Evolutionary conservation across 2,113 vertebrate species (phyloP).

Genomic region (Misgurnus mizolepis): DNA sequence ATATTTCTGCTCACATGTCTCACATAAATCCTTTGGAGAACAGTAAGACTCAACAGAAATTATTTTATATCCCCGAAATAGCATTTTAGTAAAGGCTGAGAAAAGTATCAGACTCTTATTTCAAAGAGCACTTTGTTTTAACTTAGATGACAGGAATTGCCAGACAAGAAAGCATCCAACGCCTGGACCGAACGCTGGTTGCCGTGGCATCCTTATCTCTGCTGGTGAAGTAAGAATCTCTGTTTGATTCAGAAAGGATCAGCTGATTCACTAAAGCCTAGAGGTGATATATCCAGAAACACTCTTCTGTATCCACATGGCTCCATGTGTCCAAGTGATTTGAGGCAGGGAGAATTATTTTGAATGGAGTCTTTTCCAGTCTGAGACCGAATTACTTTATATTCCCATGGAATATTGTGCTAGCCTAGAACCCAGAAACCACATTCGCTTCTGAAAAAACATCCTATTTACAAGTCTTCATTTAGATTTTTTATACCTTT

Average conservation of each 20-base stretch:
- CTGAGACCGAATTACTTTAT: constrained; percentile 55
- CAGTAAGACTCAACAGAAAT: too few species aligned
- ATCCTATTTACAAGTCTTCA: neutral
- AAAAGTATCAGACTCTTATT: too few species aligned
- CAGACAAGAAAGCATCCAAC: constrained; percentile 25
- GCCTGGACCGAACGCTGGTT: constrained; percentile 48
- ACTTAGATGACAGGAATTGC: constrained; percentile 44
- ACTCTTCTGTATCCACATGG: constrained; percentile 15
- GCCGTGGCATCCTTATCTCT: constrained; percentile 35
- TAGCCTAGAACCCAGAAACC: constrained; percentile 18
- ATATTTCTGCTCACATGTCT: constrained; percentile 38
- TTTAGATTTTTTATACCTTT: constrained; percentile 21
- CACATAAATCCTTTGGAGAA: too few species aligned
- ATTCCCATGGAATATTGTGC: constrained; percentile 47
- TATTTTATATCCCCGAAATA: neutral
- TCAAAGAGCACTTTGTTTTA: constrained; percentile 46
- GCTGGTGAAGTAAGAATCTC: constrained; percentile 46
- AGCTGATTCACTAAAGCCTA: constrained; percentile 51
- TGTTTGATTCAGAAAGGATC: constrained; percentile 54
- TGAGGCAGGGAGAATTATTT: constrained; percentile 51
- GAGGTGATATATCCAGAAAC: constrained; percentile 59
- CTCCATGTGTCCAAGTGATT: constrained; percentile 41
- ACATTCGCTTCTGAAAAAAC: constrained; percentile 26
- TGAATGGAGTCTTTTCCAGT: constrained; percentile 36
- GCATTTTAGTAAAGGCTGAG: constrained; percentile 46